Percentiles rank a stretch among this genome's conserved stretches.
phyloP scores from a whole-genome alignment of 2,888 invertebrate genomes.

The Apotomis capreana region DNA sequence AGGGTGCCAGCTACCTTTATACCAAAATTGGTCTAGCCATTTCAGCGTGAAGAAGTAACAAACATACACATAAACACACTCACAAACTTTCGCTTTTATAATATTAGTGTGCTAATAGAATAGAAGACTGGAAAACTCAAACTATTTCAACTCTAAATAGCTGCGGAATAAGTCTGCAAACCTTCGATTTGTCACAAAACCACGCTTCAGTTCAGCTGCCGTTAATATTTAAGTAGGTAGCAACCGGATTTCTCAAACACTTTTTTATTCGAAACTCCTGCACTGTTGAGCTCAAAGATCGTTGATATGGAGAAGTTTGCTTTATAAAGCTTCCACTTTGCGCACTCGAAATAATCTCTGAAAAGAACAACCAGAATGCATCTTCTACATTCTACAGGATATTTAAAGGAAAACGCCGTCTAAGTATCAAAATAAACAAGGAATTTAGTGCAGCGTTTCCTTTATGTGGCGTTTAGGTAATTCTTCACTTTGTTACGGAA shows the following conservation, averaged over 20 bases:
- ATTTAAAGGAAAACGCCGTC: conserved; percentile 1
- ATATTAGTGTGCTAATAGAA: no score
- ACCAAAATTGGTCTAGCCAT: no score
- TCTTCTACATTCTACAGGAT: conserved; percentile 25
- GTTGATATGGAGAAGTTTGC: conserved; percentile 24
- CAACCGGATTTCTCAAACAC: conserved; percentile 12
- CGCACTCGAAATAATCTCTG: conserved; percentile 17
- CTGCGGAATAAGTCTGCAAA: background rate
- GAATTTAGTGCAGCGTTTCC: background rate
- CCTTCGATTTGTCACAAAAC: conserved; percentile 16
- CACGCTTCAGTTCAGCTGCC: background rate
- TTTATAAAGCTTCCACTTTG: conserved; percentile 26
- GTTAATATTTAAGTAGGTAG: conserved; percentile 28
- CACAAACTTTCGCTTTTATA: no score
- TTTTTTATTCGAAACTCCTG: conserved; percentile 8
- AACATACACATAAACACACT: no score
- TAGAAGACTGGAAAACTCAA: no score
- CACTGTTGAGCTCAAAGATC: conserved; percentile 5
- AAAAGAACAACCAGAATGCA: conserved; percentile 22
- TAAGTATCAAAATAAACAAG: background rate
- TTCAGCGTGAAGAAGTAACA: no score
- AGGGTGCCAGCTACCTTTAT: no score
- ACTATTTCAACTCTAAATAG: background rate
- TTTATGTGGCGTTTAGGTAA: background rate
- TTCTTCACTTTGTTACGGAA: no score